These are phyloP conservation scores for Byasa hedistus DNA, from an alignment of 2,888 invertebrate species.

Conservation along the genomic window DNA sequence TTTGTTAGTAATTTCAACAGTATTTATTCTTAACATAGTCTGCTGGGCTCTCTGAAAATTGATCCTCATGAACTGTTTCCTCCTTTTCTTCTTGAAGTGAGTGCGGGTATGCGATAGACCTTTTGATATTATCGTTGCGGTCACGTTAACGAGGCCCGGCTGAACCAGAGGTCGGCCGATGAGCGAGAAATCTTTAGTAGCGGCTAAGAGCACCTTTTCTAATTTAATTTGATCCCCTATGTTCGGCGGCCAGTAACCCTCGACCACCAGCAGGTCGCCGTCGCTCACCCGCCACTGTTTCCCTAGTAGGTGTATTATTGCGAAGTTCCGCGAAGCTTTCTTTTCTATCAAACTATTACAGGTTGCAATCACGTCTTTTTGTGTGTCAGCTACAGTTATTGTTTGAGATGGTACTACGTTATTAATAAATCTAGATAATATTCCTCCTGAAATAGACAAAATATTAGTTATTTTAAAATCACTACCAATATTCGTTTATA, in stretches of 20 bases:
- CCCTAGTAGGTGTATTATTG: constrained; percentile 88
- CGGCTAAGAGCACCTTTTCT: constrained; percentile 91
- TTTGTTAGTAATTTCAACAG: constrained; percentile 80
- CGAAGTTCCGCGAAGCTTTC: constrained; percentile 85
- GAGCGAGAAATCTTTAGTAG: constrained; percentile 88
- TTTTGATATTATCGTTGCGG: constrained; percentile 91
- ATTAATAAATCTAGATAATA: constrained; percentile 62
- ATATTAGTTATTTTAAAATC: constrained; percentile 1
- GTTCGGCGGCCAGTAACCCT: constrained; percentile 91
- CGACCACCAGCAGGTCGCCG: constrained; percentile 90
- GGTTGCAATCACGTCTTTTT: constrained; percentile 79
- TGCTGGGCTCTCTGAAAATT: constrained; percentile 85
- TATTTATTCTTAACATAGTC: constrained; percentile 88
- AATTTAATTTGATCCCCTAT: constrained; percentile 88
- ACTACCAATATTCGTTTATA: background rate
- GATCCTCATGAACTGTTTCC: constrained; percentile 88
- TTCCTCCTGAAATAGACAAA: constrained; percentile 51
- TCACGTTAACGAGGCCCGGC: constrained; percentile 84
- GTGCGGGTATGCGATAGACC: constrained; percentile 89
- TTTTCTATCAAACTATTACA: constrained; percentile 82
- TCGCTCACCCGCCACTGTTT: constrained; percentile 92
- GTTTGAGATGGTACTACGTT: constrained; percentile 49
- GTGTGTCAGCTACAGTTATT: constrained; percentile 48
- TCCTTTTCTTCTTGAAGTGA: constrained; percentile 86
- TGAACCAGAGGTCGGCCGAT: constrained; percentile 90